Evolutionary conservation across 2,797 vertebrate species (phyloP).

Genomic region (Myioborus miniatus): DNA sequence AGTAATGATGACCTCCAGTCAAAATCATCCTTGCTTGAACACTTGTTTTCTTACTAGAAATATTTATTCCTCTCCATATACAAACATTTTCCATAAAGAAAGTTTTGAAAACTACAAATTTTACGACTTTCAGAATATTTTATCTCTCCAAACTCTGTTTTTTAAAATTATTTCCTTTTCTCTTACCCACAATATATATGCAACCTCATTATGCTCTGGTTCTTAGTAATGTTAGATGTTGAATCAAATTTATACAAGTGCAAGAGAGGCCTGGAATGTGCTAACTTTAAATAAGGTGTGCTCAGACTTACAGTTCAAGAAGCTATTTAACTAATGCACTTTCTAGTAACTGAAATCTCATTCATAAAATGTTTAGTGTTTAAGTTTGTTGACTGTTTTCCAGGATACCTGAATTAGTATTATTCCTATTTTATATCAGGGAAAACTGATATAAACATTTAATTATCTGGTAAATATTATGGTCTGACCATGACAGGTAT

Average conservation of each 20-base stretch:
- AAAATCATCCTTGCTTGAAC: neutral
- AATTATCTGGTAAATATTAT: neutral
- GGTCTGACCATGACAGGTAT: rapidly evolving
- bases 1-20: neutral
- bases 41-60: neutral
- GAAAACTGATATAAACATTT: neutral
- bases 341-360: neutral
- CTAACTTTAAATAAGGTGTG: neutral
- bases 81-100: neutral
- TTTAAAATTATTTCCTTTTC: neutral
- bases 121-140: neutral
- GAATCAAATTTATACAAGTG: neutral
- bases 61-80: neutral
- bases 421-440: neutral
- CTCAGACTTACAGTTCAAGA: neutral
- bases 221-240: neutral
- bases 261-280: neutral
- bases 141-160: neutral
- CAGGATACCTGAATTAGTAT: neutral
- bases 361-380: neutral
- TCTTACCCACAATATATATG: neutral
- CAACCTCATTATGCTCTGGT: neutral
- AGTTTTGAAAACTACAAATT: neutral
- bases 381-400: neutral
- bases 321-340: neutral